Percentiles rank a stretch among this genome's conserved stretches.
phyloP scores from a whole-genome alignment of 2,888 invertebrate species.

The Petrolisthes manimaculis region DNA sequence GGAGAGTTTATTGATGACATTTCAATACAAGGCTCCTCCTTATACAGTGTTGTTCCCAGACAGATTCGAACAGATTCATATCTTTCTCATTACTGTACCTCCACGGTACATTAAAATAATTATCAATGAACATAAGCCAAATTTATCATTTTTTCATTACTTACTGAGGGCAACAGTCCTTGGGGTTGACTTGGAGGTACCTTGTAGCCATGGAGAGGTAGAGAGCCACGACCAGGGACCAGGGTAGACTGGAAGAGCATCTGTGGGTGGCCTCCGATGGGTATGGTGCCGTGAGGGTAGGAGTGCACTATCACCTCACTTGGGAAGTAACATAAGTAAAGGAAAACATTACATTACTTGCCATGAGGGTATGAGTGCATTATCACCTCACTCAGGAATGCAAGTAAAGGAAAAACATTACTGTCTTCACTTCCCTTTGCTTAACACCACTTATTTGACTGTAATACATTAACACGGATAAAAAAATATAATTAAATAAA shows the following conservation, averaged over 20 bases:
- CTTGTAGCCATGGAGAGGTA: conserved; percentile 46
- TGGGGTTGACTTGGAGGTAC: conserved; percentile 49
- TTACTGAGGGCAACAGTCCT: conserved; percentile 35
- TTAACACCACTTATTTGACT: too few species aligned
- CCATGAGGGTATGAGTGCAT: not conserved
- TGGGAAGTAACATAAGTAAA: not conserved
- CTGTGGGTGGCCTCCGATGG: conserved; percentile 56
- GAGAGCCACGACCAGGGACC: conserved; percentile 42
- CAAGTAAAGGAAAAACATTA: not conserved
- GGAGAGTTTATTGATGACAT: too few species aligned
- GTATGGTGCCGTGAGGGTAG: conserved; percentile 51
- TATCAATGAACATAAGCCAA: too few species aligned
- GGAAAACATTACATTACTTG: not conserved
- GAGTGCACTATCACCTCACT: conserved; percentile 51
- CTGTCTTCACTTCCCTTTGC: too few species aligned
- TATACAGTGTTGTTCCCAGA: too few species aligned
- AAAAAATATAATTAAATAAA: too few species aligned
- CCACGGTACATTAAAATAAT: too few species aligned
- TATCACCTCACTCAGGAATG: not conserved
- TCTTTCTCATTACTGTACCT: too few species aligned
- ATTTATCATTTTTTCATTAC: not conserved
- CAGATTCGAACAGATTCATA: too few species aligned
- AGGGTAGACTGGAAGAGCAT: conserved; percentile 59
- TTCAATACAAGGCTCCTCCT: too few species aligned
- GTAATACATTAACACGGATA: too few species aligned